Conservation (phyloP, 2,113 vertebrate species). For the Ahaetulla prasina region DNA sequence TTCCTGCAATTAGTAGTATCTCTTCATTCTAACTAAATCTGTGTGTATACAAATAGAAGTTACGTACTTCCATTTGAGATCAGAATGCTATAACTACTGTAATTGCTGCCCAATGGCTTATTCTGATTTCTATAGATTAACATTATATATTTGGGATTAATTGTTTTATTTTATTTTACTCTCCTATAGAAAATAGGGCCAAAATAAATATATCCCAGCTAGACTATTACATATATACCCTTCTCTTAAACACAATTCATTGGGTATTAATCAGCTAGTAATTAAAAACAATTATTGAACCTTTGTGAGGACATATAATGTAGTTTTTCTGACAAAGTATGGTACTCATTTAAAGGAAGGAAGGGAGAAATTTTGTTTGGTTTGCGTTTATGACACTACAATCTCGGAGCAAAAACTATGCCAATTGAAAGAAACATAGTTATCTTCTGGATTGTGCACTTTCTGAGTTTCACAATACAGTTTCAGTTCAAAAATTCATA, state of each 20-base stretch:
- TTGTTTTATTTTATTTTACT: not conserved
- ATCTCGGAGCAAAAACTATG: not conserved
- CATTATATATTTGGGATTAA: not conserved
- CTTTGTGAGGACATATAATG: not conserved
- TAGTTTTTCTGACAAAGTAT: not conserved
- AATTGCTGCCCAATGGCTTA: not conserved
- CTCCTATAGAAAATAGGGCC: not conserved
- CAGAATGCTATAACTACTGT: not conserved
- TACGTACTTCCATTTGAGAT: accelerated
- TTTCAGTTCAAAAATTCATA: not conserved
- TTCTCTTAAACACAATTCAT: not conserved
- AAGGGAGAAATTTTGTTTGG: not conserved
- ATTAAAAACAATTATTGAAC: not conserved
- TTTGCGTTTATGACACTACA: not conserved
- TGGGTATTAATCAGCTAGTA: not conserved
- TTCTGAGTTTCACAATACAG: not conserved
- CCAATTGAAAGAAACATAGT: not conserved
- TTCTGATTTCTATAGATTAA: not conserved
- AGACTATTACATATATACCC: not conserved
- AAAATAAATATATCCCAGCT: not conserved
- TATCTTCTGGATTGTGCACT: not conserved
- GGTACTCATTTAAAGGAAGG: not conserved
- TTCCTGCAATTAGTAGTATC: not conserved
- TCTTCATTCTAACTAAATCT: not conserved
- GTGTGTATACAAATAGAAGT: not conserved